phyloP scores from a whole-genome alignment of 2,113 vertebrate genomes.

The Sinocyclocheilus rhinocerous region DNA sequence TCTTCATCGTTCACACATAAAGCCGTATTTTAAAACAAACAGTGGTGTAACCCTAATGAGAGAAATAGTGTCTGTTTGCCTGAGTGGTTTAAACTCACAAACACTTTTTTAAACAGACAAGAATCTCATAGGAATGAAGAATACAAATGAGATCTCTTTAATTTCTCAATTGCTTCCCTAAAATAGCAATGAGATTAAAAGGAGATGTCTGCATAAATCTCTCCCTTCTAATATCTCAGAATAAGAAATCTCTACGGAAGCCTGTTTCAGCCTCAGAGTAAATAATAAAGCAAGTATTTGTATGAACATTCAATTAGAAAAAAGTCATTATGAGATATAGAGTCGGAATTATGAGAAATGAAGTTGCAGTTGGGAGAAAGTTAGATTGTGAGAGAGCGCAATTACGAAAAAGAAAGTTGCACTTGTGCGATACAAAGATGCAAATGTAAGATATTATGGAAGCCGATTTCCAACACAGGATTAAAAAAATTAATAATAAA shows the following conservation, averaged over 20 bases:
- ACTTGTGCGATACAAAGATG: not conserved
- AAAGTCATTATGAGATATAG: not conserved
- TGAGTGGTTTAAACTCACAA: constrained; percentile 30
- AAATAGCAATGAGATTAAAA: constrained; percentile 8
- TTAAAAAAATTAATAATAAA: no score
- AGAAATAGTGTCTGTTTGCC: constrained; percentile 3
- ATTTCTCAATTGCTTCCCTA: not conserved
- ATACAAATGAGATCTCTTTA: not conserved
- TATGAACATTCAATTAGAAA: not conserved
- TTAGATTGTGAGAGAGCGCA: not conserved
- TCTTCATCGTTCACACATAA: constrained; percentile 61
- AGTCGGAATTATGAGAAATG: not conserved
- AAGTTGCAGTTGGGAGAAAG: not conserved
- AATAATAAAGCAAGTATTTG: constrained; percentile 2
- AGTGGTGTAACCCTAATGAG: not conserved
- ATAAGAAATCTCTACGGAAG: not conserved
- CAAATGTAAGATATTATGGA: not conserved
- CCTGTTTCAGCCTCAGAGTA: not conserved
- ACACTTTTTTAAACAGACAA: not conserved
- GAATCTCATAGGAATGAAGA: not conserved
- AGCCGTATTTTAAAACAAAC: constrained; percentile 36
- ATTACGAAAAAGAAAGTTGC: not conserved
- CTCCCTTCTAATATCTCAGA: not conserved
- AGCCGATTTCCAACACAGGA: no score
- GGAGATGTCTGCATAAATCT: not conserved